These are phyloP conservation scores for Nycticorax nycticorax DNA, from an alignment of 2,113 vertebrate genomes.

Conservation along the genomic window DNA sequence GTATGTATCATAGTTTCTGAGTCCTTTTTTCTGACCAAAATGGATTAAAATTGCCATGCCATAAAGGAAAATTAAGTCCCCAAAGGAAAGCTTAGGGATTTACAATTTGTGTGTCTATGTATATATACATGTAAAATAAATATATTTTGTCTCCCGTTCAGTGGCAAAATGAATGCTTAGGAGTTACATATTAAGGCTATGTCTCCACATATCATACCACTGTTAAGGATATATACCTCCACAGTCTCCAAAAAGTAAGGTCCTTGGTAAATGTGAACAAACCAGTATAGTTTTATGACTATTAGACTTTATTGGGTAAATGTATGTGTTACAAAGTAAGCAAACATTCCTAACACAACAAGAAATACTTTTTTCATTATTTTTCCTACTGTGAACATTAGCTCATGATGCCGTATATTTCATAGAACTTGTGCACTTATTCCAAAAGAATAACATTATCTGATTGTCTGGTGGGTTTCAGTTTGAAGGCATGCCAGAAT, in stretches of 20 bases:
- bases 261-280: neutral
- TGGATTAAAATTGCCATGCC: neutral
- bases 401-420: neutral
- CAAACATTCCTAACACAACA: constrained; percentile 6
- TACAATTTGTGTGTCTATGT: neutral
- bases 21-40: neutral
- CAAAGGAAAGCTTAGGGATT: neutral
- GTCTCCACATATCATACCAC: too few relatives aligned
- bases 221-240: neutral
- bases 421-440: neutral
- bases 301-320: constrained; percentile 62
- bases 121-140: neutral
- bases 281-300: neutral
- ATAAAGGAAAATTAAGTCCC: neutral
- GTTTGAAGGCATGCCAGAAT: neutral
- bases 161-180: neutral
- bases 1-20: neutral
- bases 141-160: neutral
- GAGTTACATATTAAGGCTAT: neutral
- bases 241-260: neutral
- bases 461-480: neutral
- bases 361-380: neutral
- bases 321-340: constrained; percentile 40
- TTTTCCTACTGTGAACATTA: neutral
- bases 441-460: neutral